Evolutionary conservation across 2,113 vertebrate genomes (phyloP).

Genomic region (Cariama cristata): DNA sequence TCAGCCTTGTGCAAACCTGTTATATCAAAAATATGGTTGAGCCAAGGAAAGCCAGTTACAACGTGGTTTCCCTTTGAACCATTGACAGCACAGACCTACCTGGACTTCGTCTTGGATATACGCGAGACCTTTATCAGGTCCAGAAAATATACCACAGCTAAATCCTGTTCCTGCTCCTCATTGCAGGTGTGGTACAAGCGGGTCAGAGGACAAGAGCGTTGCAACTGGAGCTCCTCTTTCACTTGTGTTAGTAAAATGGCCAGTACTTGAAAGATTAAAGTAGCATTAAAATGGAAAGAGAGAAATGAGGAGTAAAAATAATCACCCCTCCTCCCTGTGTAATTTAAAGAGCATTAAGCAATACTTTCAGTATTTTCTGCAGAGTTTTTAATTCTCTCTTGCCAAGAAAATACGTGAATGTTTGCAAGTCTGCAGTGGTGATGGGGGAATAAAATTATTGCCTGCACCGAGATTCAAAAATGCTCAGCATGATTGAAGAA

Average conservation of each 20-base stretch:
- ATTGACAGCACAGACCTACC: not conserved
- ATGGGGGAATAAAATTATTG: not conserved
- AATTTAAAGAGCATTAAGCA: not conserved
- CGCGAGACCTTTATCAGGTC: not conserved
- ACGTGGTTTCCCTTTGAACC: not conserved
- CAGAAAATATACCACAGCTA: not conserved
- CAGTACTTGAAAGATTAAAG: not conserved
- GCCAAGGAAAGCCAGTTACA: not conserved
- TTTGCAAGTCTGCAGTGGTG: not conserved
- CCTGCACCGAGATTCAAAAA: not conserved
- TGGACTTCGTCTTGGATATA: not conserved
- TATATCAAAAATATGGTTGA: not conserved
- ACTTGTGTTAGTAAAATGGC: not conserved
- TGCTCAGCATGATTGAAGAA: not conserved
- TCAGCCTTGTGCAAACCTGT: not conserved
- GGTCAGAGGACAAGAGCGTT: not conserved
- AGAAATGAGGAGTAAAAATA: not conserved
- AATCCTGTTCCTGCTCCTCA: not conserved
- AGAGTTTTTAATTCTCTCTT: not conserved
- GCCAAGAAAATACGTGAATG: not conserved
- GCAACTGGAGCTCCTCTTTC: not conserved
- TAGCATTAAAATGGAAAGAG: not conserved
- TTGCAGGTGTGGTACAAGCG: not conserved
- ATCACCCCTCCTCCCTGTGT: not conserved
- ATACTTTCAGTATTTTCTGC: not conserved